Conservation (phyloP, 2,888 invertebrate species). For the Hydropsyche betteni region DNA sequence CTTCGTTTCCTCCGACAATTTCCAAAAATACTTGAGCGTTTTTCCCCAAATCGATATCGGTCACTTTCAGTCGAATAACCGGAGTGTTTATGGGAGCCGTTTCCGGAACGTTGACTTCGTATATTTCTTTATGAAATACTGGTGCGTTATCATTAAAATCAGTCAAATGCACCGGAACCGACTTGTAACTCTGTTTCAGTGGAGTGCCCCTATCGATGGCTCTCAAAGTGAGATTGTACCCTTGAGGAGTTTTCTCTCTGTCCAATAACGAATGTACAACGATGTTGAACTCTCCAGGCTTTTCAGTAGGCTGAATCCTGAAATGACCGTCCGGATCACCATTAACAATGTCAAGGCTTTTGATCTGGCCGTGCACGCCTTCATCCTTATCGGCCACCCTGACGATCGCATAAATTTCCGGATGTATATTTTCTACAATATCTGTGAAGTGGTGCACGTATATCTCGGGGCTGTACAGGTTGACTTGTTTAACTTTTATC, state of each 20-base stretch:
- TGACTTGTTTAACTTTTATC: slow-evolving; percentile 82
- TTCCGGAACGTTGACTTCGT: slow-evolving; percentile 88
- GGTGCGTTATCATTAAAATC: slow-evolving; percentile 89
- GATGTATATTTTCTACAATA: slow-evolving; percentile 81
- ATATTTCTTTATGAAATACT: slow-evolving; percentile 85
- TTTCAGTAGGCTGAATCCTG: slow-evolving; percentile 71
- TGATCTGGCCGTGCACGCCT: slow-evolving; percentile 86
- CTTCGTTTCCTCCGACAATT: slow-evolving; percentile 92
- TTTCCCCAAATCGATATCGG: slow-evolving; percentile 83
- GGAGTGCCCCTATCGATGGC: slow-evolving; percentile 87
- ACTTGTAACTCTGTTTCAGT: slow-evolving; percentile 79
- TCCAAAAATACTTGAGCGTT: slow-evolving; percentile 87
- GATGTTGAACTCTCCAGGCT: slow-evolving; percentile 79
- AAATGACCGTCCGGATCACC: slow-evolving; percentile 93
- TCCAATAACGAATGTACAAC: slow-evolving; percentile 80
- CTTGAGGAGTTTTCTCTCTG: slow-evolving; percentile 78
- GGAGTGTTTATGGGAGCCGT: slow-evolving; percentile 89
- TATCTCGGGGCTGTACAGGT: slow-evolving; percentile 87
- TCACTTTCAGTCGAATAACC: slow-evolving; percentile 85
- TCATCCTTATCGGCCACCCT: slow-evolving; percentile 84
- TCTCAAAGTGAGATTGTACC: slow-evolving; percentile 87
- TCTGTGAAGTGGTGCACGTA: slow-evolving; percentile 81
- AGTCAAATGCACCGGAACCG: slow-evolving; percentile 82
- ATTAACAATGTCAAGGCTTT: slow-evolving; percentile 82
- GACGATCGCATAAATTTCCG: slow-evolving; percentile 90